These are phyloP conservation scores for Stenopsyche tienmushanensis DNA, from an alignment of 1,140 invertebrate species.

Conservation along the genomic window DNA sequence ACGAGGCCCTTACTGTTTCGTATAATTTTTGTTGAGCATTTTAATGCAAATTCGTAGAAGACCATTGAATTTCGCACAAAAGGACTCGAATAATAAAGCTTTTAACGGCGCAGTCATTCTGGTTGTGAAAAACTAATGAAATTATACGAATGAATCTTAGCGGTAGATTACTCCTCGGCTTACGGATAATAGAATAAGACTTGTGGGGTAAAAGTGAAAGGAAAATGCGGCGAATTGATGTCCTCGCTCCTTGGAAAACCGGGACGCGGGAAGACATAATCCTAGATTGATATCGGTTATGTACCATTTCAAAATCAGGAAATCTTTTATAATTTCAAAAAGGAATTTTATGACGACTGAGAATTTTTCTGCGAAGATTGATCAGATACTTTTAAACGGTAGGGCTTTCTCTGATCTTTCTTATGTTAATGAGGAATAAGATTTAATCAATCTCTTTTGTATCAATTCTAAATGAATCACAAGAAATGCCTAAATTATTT, in stretches of 20 bases:
- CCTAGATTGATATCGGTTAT: neutral
- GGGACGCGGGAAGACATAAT: too few species aligned
- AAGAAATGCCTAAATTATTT: too few species aligned
- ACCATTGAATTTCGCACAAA: constrained; percentile 17
- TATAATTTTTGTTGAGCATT: constrained; percentile 25
- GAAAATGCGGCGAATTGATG: neutral
- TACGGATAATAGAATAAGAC: neutral
- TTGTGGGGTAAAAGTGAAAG: neutral
- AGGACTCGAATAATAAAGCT: constrained; percentile 27
- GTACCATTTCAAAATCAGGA: neutral
- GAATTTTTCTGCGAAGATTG: too few species aligned
- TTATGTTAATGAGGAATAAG: too few species aligned
- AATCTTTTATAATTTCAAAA: too few species aligned
- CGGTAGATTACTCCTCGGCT: neutral
- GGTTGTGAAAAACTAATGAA: constrained; percentile 22
- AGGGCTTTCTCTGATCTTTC: too few species aligned
- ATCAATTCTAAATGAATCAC: too few species aligned
- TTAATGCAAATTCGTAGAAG: constrained; percentile 16
- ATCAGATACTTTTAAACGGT: too few species aligned
- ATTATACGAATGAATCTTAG: constrained; percentile 18
- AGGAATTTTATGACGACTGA: too few species aligned
- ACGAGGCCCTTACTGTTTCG: constrained; percentile 5
- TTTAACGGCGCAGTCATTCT: constrained; percentile 7
- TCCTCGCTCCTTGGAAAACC: too few species aligned
- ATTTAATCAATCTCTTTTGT: too few species aligned